Evolutionary conservation across 2,797 vertebrate genomes (phyloP).

Genomic region (Periparus ater): DNA sequence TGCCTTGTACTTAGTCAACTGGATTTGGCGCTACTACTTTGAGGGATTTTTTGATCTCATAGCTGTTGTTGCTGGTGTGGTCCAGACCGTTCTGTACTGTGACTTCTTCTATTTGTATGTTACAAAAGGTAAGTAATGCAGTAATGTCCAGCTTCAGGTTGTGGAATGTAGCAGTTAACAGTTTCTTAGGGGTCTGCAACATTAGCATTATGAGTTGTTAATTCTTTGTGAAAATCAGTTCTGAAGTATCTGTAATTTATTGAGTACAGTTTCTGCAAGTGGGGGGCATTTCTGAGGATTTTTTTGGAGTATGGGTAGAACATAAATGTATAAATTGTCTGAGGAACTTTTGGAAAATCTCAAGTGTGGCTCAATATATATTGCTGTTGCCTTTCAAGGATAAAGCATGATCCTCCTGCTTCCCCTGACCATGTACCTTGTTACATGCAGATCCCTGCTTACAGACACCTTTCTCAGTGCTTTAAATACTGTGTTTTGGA

Average conservation of each 20-base stretch:
- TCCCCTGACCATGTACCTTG: neutral
- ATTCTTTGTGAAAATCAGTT: neutral
- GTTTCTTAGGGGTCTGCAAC: fast-evolving
- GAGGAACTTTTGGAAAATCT: neutral
- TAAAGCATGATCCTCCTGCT: neutral
- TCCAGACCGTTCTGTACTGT: conserved; percentile 97
- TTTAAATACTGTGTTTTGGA: neutral
- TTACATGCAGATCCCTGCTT: neutral
- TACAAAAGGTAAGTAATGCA: conserved; percentile 88
- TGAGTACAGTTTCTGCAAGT: fast-evolving
- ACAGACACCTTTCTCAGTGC: neutral
- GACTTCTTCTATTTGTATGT: conserved; percentile 99
- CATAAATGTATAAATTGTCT: neutral
- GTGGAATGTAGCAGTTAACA: neutral
- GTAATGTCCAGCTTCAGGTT: neutral
- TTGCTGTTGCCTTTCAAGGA: neutral
- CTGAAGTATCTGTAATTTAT: neutral
- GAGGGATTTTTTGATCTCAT: conserved; percentile 99
- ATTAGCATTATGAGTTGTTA: fast-evolving
- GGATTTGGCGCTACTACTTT: conserved; percentile 98
- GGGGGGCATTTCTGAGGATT: neutral
- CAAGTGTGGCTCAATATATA: neutral
- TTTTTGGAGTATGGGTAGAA: neutral
- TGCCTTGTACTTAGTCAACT: conserved; percentile 95
- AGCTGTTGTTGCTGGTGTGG: conserved; percentile 94